These are phyloP conservation scores for Teleogryllus occipitalis DNA, from an alignment of 1,140 invertebrate species.

Conservation along the genomic window DNA sequence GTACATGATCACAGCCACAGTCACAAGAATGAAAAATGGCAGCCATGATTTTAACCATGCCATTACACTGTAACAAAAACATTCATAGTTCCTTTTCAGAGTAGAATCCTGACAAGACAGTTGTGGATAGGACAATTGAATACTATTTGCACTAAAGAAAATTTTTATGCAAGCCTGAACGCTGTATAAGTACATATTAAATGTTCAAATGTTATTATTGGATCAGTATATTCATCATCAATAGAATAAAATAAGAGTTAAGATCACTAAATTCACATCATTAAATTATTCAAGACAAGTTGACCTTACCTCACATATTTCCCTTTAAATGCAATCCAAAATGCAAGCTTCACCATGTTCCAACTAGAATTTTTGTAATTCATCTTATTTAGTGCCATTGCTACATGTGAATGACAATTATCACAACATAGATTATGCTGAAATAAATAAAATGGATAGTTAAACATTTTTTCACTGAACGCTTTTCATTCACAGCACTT, in stretches of 20 bases:
- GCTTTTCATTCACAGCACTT: no score
- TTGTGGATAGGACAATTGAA: no score
- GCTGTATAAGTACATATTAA: no score
- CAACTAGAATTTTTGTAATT: conserved; percentile 69
- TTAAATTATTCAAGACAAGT: neutral
- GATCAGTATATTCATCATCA: no score
- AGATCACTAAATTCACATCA: no score
- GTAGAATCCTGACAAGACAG: no score
- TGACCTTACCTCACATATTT: conserved; percentile 70
- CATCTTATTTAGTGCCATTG: conserved; percentile 90
- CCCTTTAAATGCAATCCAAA: conserved; percentile 67
- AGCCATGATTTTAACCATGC: conserved; percentile 82
- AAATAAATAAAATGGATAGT: conserved; percentile 18
- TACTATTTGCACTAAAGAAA: no score
- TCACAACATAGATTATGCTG: conserved; percentile 94
- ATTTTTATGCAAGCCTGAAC: no score
- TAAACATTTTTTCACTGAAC: neutral
- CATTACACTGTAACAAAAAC: conserved; percentile 49
- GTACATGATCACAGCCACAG: neutral
- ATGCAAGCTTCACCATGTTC: conserved; percentile 89
- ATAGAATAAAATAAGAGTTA: no score
- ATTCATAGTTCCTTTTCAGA: no score
- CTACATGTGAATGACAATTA: conserved; percentile 98
- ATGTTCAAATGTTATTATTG: no score
- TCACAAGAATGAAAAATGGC: conserved; percentile 49